phyloP scores from a whole-genome alignment of 2,797 vertebrate species.

The Meriones psammophilus region DNA sequence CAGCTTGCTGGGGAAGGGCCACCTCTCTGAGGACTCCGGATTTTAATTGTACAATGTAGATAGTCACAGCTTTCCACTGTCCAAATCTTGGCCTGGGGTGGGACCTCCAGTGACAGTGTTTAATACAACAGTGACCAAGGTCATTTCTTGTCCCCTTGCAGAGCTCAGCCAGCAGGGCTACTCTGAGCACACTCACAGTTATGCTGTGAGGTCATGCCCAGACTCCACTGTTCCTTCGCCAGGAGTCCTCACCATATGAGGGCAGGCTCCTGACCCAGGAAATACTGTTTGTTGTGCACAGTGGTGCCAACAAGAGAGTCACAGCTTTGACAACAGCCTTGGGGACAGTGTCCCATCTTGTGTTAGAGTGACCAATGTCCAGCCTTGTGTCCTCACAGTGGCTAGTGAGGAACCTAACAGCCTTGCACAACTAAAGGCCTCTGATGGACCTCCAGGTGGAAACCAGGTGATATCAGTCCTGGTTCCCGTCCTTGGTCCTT shows the following conservation, averaged over 20 bases:
- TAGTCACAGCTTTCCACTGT: background rate
- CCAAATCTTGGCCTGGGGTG: background rate
- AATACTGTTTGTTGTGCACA: background rate
- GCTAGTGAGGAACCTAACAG: background rate
- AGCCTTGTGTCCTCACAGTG: background rate
- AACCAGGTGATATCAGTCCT: background rate
- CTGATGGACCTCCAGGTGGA: background rate
- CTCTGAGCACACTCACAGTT: background rate
- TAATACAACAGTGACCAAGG: background rate
- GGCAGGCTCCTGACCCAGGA: background rate
- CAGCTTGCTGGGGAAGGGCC: background rate
- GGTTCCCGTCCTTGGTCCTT: background rate
- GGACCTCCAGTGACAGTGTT: background rate
- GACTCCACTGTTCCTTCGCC: fast-evolving
- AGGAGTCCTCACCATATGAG: no score
- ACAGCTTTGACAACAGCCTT: background rate
- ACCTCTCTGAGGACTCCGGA: background rate
- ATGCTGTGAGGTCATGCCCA: background rate
- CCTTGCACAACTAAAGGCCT: background rate
- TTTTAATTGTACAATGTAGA: background rate
- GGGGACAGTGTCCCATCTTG: background rate
- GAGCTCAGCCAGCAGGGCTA: fast-evolving
- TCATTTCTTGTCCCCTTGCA: no score
- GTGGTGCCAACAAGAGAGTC: fast-evolving
- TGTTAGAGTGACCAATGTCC: background rate